These are phyloP conservation scores for Lamellibrachia columna DNA, from an alignment of 2,888 invertebrate genomes.

Conservation along the genomic window DNA sequence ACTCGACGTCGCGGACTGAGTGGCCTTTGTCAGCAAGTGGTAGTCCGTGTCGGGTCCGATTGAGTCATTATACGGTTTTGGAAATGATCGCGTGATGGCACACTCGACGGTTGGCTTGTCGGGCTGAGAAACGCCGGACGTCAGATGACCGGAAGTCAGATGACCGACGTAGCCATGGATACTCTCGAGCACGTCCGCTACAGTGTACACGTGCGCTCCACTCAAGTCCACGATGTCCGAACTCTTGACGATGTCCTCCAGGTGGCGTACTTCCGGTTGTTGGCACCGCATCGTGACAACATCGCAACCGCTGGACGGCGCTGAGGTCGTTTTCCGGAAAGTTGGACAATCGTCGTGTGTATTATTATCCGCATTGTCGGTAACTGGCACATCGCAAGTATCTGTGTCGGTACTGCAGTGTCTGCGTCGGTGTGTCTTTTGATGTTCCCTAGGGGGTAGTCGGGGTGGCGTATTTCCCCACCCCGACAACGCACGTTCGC, in stretches of 20 bases:
- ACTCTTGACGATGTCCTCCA: constrained; percentile 5
- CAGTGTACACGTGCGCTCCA: neutral
- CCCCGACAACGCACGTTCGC: neutral
- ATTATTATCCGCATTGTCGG: neutral
- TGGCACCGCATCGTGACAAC: neutral
- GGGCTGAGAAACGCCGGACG: neutral
- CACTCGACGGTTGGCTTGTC: neutral
- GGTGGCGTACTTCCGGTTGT: constrained; percentile 9
- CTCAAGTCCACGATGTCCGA: neutral
- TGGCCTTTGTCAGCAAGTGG: neutral
- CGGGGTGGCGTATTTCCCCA: neutral
- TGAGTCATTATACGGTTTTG: neutral
- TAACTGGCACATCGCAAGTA: neutral
- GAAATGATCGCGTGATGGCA: neutral
- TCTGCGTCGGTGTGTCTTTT: neutral
- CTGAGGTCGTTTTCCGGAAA: neutral
- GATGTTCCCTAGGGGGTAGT: neutral
- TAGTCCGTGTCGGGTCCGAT: neutral
- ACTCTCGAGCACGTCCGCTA: neutral
- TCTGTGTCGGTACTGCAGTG: neutral
- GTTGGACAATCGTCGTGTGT: neutral
- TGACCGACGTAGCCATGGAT: neutral
- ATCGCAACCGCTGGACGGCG: neutral
- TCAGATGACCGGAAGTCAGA: neutral
- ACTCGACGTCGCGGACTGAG: neutral